Percentiles rank a stretch among this genome's conserved stretches.
These are phyloP conservation scores for Zingel zingel DNA, from an alignment of 2,113 vertebrate genomes.

Conservation along the genomic window DNA sequence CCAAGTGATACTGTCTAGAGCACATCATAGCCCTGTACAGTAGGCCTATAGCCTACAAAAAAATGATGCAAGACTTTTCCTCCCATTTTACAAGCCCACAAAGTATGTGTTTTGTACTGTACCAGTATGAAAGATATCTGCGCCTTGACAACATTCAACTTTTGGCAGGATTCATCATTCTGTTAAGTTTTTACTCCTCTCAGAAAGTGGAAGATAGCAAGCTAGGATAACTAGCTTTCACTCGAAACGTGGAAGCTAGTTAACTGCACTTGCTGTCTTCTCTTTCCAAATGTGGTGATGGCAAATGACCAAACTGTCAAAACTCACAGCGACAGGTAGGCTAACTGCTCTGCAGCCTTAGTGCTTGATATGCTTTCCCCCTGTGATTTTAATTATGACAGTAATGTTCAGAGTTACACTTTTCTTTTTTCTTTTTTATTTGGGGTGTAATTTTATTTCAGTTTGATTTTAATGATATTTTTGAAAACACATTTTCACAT, in stretches of 20 bases:
- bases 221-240: no score
- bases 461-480: not conserved
- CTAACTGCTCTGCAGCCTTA: not conserved
- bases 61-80: not conserved
- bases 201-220: no score
- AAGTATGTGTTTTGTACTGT: not conserved
- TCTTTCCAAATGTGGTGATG: not conserved
- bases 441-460: not conserved
- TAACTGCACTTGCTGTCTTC: not conserved
- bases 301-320: not conserved
- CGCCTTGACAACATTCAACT: not conserved
- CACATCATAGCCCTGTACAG: not conserved
- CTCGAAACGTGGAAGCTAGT: no score
- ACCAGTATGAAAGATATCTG: not conserved
- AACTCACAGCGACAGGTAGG: not conserved
- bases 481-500: not conserved
- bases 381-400: not conserved
- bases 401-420: not conserved
- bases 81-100: not conserved
- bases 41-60: not conserved
- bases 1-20: no score
- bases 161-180: not conserved
- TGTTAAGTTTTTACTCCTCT: no score
- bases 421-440: not conserved
- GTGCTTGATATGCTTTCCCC: no score